These are phyloP conservation scores for Lordiphosa collinella DNA, from an alignment of 1,140 invertebrate species.

Conservation along the genomic window DNA sequence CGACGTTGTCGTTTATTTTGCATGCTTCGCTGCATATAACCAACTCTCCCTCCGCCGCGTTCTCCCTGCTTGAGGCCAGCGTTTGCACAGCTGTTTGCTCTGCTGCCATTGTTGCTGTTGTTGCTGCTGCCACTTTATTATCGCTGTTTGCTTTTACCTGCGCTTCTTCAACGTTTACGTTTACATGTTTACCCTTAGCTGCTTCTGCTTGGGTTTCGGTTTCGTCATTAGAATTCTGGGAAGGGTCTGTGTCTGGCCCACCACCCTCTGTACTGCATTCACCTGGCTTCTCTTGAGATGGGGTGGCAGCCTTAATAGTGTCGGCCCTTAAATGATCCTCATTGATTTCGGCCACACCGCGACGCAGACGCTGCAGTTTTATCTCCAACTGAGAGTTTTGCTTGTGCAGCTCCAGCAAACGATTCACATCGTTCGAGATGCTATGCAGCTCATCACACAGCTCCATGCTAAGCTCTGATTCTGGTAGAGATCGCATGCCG, in stretches of 20 bases:
- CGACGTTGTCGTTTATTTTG: constrained; percentile 66
- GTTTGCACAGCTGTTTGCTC: constrained; percentile 60
- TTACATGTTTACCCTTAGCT: constrained; percentile 38
- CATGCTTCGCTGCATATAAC: constrained; percentile 66
- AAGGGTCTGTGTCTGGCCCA: constrained; percentile 18
- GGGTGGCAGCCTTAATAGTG: constrained; percentile 61
- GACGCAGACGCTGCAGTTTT: constrained; percentile 66
- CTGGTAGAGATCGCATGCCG: constrained; percentile 59
- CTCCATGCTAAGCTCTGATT: constrained; percentile 54
- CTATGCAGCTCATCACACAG: constrained; percentile 67
- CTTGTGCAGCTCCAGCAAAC: constrained; percentile 65
- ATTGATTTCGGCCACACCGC: constrained; percentile 75
- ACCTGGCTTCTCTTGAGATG: constrained; percentile 36
- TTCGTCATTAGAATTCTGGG: constrained; percentile 66
- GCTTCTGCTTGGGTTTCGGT: constrained; percentile 7
- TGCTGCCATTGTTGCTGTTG: constrained; percentile 20
- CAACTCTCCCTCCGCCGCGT: constrained; percentile 13
- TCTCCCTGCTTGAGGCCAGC: neutral
- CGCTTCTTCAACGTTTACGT: constrained; percentile 17
- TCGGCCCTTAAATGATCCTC: constrained; percentile 59
- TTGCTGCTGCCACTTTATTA: constrained; percentile 39
- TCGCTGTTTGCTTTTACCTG: constrained; percentile 62
- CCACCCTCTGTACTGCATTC: constrained; percentile 30
- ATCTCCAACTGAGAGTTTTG: constrained; percentile 72
- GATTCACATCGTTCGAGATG: constrained; percentile 77